Base-by-base conservation (phyloP, 2,113 vertebrate species). In the Sebastes fasciatus region DNA sequence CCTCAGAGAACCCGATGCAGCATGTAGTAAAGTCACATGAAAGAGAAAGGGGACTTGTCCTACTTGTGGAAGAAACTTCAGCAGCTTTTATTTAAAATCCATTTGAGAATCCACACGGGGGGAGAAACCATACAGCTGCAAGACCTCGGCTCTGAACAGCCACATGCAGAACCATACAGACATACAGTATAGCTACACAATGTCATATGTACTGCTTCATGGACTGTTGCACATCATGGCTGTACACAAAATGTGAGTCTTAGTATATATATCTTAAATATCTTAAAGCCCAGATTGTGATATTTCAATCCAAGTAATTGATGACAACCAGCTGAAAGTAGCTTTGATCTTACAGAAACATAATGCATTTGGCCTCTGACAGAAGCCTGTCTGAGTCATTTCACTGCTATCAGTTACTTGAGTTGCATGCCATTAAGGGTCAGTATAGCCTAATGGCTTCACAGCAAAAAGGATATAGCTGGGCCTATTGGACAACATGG, bases 121-220 rank as follows among this genome's bases (percentile, higher is more conserved):
- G 49, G 43, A 64, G 74, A 60, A 77, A 73, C 74, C 21, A 48
- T 40, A 26, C 67, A 80, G 48, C 77, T 71, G 77, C 19, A 63
- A 43, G 21, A 12, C n/a, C 13, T 66, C 52, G 40, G 76, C 43
- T 42, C 16, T 51, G n/a, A 46, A 72, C 19, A 23, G 21, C n/a
- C n/a, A 26, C 21, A 48, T 16, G 6, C 48, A 42, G 60, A 52
- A 52, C 6, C 3, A 12, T 58, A 58, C 8, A 49, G 11, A 10
- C 61, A 26, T 61, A 40, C 34, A 34, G 34, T 34, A 26, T 26
- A 34, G 34, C 34, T 34, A 34, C 34, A 34, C 58, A 34, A 63
- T 17, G 34, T 62, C 8, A 63, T 17, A 60, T n/a, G 40, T 34
- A 34, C 34, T 43, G 60, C 26, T 62, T 16, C 26, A 19, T 40